phyloP scores from a whole-genome alignment of 2,888 invertebrate genomes.

The Pandemis heparana region DNA sequence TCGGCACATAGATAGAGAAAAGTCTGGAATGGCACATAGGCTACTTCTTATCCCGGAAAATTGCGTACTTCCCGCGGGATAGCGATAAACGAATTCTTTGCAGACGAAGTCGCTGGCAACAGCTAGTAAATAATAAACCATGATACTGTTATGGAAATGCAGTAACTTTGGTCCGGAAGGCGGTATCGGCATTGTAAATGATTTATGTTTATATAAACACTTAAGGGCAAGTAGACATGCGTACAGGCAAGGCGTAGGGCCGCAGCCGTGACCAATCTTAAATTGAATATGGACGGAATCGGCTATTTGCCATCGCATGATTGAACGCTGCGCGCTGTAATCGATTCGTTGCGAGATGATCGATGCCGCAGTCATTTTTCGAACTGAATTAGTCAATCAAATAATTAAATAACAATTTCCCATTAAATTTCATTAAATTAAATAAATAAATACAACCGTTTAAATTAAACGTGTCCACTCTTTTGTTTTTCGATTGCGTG shows the following conservation, averaged over 20 bases:
- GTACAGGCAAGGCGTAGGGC: conserved; percentile 67
- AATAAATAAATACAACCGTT: not conserved
- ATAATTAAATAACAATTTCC: conserved; percentile 37
- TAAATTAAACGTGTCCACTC: not conserved
- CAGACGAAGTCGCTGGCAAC: no score
- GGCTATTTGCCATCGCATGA: conserved; percentile 68
- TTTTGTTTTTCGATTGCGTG: not conserved
- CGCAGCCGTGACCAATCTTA: conserved; percentile 72
- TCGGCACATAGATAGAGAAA: no score
- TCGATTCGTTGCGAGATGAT: conserved; percentile 71
- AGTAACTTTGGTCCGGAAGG: conserved; percentile 4
- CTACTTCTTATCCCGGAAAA: no score
- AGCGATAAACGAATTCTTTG: no score
- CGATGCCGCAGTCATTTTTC: conserved; percentile 51
- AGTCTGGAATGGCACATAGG: no score
- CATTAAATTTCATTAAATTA: not conserved
- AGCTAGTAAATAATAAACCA: no score
- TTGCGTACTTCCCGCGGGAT: no score
- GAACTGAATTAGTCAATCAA: conserved; percentile 38
- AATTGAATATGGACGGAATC: conserved; percentile 71
- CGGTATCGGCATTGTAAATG: conserved; percentile 52
- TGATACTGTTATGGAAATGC: not conserved
- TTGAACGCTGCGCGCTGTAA: conserved; percentile 59
- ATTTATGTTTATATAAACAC: conserved; percentile 74
- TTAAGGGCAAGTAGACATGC: conserved; percentile 59